These are phyloP conservation scores for Characodon lateralis DNA, from an alignment of 2,797 vertebrate species.

Conservation along the genomic window DNA sequence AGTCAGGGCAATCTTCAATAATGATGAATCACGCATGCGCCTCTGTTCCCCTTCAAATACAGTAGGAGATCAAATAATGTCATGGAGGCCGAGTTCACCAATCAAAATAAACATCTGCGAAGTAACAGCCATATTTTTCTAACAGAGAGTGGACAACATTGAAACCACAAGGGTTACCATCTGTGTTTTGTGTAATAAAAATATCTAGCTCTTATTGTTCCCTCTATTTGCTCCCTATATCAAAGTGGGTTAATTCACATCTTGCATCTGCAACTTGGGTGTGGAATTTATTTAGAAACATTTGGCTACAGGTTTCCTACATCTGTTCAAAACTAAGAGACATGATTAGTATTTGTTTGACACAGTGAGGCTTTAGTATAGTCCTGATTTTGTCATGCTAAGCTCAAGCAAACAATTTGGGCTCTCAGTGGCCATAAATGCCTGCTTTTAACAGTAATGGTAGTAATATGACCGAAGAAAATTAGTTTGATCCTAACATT, in stretches of 20 bases:
- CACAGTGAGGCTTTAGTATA: neutral
- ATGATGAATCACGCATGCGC: conserved; percentile 8
- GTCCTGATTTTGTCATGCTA: neutral
- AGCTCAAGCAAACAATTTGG: neutral
- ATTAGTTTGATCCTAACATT: neutral
- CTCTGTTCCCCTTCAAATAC: neutral
- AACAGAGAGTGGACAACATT: neutral
- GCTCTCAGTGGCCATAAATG: neutral
- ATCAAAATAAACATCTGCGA: conserved; percentile 3
- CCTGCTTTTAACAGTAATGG: neutral
- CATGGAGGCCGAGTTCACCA: neutral
- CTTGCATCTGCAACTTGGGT: neutral
- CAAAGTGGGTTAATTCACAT: neutral
- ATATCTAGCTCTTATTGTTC: neutral
- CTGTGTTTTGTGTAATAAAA: neutral
- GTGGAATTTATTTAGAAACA: neutral
- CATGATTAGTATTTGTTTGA: too few relatives aligned
- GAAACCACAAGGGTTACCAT: neutral
- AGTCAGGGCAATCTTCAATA: conserved; percentile 11
- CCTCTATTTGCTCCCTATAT: neutral
- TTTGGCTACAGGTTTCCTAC: neutral
- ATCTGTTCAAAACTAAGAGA: neutral
- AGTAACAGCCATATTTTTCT: neutral
- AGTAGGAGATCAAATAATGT: neutral
- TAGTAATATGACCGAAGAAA: neutral